Percentiles rank a stretch among this genome's conserved stretches.
phyloP scores from a whole-genome alignment of 2,888 invertebrate genomes.

The Tipula vernalis region DNA sequence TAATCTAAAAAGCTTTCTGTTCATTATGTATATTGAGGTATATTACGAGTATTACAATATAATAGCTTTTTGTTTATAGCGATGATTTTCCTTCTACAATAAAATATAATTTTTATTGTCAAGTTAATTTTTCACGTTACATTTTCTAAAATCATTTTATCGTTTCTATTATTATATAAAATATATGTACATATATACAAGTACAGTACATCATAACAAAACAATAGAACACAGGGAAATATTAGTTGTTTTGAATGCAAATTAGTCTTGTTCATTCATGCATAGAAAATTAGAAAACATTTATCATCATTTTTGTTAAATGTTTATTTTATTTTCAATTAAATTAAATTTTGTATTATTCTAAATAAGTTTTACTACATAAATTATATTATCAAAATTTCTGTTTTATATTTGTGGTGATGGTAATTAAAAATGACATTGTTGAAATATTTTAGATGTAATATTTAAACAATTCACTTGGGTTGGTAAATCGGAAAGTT shows the following conservation, averaged over 20 bases:
- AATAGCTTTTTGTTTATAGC: not conserved
- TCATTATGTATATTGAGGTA: not conserved
- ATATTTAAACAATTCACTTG: too few species aligned
- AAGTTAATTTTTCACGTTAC: not conserved
- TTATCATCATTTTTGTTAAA: not conserved
- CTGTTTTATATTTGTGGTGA: too few species aligned
- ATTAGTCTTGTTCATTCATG: not conserved
- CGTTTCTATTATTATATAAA: not conserved
- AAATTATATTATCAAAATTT: too few species aligned
- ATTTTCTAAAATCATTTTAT: not conserved
- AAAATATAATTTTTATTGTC: not conserved
- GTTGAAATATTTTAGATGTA: not conserved
- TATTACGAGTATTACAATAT: not conserved
- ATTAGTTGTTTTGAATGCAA: not conserved
- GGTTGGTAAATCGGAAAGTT: too few species aligned
- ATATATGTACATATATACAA: not conserved
- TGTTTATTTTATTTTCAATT: not conserved
- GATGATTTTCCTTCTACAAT: not conserved
- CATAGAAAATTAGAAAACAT: not conserved
- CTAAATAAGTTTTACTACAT: not conserved
- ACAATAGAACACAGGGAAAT: not conserved
- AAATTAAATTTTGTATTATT: not conserved
- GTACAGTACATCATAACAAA: not conserved
- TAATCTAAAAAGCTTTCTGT: not conserved
- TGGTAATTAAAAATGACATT: not conserved